These are phyloP conservation scores for Hydrozoanthus tunicans DNA, from an alignment of 64 coral and sea anemone genomes.

Conservation along the genomic window DNA sequence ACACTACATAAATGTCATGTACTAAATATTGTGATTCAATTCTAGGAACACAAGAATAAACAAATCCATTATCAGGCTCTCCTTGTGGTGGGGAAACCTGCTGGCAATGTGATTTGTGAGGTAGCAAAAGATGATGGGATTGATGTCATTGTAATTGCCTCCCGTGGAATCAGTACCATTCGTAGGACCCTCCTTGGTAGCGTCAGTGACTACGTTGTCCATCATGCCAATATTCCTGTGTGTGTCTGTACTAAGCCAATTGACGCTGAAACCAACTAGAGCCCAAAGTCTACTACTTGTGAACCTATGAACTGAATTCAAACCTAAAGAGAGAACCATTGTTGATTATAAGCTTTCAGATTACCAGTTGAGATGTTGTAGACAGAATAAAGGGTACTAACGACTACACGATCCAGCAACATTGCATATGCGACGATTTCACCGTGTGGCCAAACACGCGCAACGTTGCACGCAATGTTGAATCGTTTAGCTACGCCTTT, in stretches of 20 bases:
- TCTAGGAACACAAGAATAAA: neutral
- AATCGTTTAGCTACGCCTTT: too few relatives aligned
- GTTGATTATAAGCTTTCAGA: too few relatives aligned
- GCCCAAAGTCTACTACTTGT: too few relatives aligned
- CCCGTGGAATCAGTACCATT: constrained; percentile 64
- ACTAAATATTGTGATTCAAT: neutral
- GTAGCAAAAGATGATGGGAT: constrained; percentile 62
- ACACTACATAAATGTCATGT: neutral
- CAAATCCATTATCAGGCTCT: constrained; percentile 73
- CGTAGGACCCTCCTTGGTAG: constrained; percentile 92
- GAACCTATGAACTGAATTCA: too few relatives aligned
- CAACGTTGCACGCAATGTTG: too few relatives aligned
- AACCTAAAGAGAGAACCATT: too few relatives aligned
- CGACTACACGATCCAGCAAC: too few relatives aligned
- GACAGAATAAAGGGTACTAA: too few relatives aligned
- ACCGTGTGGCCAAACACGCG: too few relatives aligned
- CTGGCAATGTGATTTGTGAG: constrained; percentile 83
- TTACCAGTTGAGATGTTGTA: too few relatives aligned
- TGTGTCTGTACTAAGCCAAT: constrained; percentile 64
- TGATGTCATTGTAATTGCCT: constrained; percentile 76
- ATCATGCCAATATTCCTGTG: constrained; percentile 77
- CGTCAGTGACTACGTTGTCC: constrained; percentile 92
- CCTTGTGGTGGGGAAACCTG: constrained; percentile 82
- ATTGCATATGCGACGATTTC: too few relatives aligned
- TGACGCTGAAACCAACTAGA: too few relatives aligned